A percentile compares a stretch with the other conserved stretches of the same genome.
Evolutionary conservation across 2,113 vertebrate species (phyloP).

Genomic region (Eudyptes chrysolophus): DNA sequence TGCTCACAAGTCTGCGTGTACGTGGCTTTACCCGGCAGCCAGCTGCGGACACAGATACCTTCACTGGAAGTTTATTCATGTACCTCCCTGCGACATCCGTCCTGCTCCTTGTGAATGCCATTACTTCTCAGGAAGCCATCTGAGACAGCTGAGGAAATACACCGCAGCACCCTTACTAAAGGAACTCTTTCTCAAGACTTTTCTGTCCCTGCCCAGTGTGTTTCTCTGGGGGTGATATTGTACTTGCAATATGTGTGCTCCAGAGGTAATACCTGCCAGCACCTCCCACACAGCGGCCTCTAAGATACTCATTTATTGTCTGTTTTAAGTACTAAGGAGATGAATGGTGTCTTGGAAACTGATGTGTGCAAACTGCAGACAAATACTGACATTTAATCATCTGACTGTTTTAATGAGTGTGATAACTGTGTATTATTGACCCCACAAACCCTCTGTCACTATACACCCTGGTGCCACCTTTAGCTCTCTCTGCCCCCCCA

Average conservation of each 20-base stretch:
- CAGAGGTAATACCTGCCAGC: neutral
- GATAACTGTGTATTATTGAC: neutral
- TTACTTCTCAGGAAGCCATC: neutral
- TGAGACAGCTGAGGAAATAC: neutral
- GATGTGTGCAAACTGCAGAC: neutral
- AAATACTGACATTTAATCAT: fast-evolving
- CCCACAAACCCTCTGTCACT: neutral
- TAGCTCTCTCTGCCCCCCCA: neutral
- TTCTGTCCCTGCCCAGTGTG: fast-evolving
- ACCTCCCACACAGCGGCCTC: neutral
- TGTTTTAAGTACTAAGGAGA: neutral
- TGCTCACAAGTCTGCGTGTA: neutral
- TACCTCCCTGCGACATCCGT: fast-evolving
- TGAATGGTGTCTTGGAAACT: neutral
- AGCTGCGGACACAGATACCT: neutral
- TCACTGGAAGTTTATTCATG: neutral
- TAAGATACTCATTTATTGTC: neutral
- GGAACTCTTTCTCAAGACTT: neutral
- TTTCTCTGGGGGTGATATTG: fast-evolving
- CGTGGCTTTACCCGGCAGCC: neutral
- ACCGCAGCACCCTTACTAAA: neutral
- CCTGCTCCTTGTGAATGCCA: neutral
- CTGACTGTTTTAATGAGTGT: neutral
- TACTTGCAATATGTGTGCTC: neutral
- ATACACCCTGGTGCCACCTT: neutral